Conservation (phyloP, 92 coral and sea anemone species). For the Plumapathes pennacea region DNA sequence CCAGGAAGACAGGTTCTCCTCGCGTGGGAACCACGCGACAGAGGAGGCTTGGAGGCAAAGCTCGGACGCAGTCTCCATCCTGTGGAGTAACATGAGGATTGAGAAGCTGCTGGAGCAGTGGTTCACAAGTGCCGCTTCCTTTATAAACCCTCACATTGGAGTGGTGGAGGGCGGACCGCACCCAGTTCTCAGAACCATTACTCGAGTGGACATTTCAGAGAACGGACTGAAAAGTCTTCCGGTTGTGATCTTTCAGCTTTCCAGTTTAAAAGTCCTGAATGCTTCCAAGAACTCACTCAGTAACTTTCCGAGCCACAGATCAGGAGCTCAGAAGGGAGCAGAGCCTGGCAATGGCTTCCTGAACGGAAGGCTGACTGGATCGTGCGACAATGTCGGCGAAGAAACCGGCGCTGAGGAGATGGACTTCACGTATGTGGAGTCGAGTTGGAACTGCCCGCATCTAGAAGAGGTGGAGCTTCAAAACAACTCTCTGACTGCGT, state of each 20-base stretch:
- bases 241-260: constrained; percentile 78
- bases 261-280: constrained; percentile 67
- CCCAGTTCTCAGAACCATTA: constrained; percentile 78
- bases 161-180: constrained; percentile 42
- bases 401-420: constrained; percentile 59
- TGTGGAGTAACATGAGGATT: constrained; percentile 83
- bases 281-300: constrained; percentile 70
- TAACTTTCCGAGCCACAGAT: constrained; percentile 62
- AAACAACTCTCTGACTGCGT: constrained; percentile 64
- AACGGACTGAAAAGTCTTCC: constrained; percentile 78
- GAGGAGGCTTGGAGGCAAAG: constrained; percentile 70
- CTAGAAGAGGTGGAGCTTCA: constrained; percentile 94
- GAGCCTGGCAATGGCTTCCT: constrained; percentile 1
- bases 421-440: constrained; percentile 68
- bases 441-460: constrained; percentile 93
- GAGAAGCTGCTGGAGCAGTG: constrained; percentile 70
- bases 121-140: constrained; percentile 76
- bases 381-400: constrained; percentile 62
- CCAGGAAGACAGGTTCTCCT: constrained; percentile 81
- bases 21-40: constrained; percentile 69
- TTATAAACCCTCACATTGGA: constrained; percentile 68
- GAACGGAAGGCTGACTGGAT: constrained; percentile 51
- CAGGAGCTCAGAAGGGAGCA: constrained; percentile 45
- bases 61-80: constrained; percentile 71
- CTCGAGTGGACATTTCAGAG: constrained; percentile 79